A percentile compares a stretch with the other conserved stretches of the same genome.
phyloP scores from a whole-genome alignment of 2,113 vertebrate genomes.

The Labrus mixtus region DNA sequence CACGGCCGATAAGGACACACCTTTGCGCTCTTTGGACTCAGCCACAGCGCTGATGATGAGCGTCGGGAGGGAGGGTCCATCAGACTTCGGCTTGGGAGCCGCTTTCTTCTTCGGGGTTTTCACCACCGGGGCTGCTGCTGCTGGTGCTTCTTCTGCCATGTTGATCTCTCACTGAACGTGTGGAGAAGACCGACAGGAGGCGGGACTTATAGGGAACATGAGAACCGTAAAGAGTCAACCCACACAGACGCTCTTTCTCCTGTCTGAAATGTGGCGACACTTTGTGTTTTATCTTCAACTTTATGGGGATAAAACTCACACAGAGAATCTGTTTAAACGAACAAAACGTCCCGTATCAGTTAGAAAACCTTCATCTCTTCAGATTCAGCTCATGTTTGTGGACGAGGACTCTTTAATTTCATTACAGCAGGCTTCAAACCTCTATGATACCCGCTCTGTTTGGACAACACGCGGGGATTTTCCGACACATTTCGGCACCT shows the following conservation, averaged over 20 bases:
- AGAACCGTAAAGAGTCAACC: constrained; percentile 71
- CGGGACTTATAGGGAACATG: constrained; percentile 38
- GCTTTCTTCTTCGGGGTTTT: constrained; percentile 39
- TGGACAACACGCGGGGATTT: background rate
- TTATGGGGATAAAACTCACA: background rate
- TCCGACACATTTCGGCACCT: constrained; percentile 4
- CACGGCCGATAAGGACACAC: background rate
- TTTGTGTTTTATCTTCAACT: constrained; percentile 45
- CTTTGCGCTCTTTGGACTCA: constrained; percentile 43
- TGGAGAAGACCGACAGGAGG: background rate
- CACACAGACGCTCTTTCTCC: background rate
- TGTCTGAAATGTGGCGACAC: background rate
- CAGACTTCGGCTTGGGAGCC: background rate
- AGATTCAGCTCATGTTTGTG: accelerated
- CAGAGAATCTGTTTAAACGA: accelerated
- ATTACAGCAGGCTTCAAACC: background rate
- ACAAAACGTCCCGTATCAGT: accelerated
- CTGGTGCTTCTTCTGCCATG: constrained; percentile 40
- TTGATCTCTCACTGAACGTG: background rate
- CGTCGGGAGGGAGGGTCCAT: constrained; percentile 1
- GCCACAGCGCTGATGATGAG: constrained; percentile 7
- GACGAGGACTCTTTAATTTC: accelerated
- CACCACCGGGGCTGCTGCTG: constrained; percentile 14
- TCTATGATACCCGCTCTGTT: background rate
- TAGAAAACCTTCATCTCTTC: background rate